A percentile compares a stretch with the other conserved stretches of the same genome.
Conservation (phyloP, 2,888 invertebrate species). For the Amaurobius ferox region DNA sequence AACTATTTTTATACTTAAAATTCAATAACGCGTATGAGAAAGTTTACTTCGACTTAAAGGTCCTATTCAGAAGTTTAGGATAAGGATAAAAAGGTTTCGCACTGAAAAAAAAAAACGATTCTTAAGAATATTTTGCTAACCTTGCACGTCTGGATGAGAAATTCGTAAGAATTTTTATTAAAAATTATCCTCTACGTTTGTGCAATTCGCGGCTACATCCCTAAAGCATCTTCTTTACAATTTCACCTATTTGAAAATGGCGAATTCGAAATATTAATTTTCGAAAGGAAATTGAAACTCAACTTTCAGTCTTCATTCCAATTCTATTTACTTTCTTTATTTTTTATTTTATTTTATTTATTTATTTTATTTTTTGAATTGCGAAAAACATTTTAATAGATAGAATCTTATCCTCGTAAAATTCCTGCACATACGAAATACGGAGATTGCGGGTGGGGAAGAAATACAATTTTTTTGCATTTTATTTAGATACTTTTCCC, state of each 20-base stretch:
- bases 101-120: no score
- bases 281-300: slow-evolving; percentile 55
- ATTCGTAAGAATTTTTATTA: slow-evolving; percentile 22
- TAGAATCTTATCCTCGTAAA: no score
- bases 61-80: no score
- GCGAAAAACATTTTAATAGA: no score
- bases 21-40: no score
- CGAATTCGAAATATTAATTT: slow-evolving; percentile 51
- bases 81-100: no score
- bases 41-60: no score
- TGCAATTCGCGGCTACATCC: no score
- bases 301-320: slow-evolving; percentile 27
- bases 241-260: neutral
- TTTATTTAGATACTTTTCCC: slow-evolving; percentile 42
- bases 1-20: no score
- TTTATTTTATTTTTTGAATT: neutral
- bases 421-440: neutral
- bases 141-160: no score
- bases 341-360: slow-evolving; percentile 10
- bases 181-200: slow-evolving; percentile 4
- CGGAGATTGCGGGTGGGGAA: neutral
- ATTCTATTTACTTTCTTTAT: neutral
- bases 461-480: slow-evolving; percentile 22
- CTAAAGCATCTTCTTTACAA: neutral
- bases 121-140: no score